Conservation (phyloP, 1,140 invertebrate genomes). For the Macrobrachium rosenbergii region DNA sequence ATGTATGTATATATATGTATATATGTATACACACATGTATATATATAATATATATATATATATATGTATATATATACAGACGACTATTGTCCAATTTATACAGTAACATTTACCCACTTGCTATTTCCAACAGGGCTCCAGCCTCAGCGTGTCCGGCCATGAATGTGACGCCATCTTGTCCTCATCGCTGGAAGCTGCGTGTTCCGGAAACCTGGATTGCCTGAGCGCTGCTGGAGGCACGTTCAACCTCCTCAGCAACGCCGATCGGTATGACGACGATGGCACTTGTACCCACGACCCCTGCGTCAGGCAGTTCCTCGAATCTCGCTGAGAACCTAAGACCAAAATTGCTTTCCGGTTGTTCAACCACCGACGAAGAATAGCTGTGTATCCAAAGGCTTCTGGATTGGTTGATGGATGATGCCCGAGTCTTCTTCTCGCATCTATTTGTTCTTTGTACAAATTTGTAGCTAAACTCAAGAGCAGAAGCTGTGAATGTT, state of each 20-base stretch:
- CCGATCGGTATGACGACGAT: constrained; percentile 29
- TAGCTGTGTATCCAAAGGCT: too few relatives aligned
- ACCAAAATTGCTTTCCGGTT: neutral
- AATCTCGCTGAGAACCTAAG: constrained; percentile 29
- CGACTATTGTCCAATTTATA: too few relatives aligned
- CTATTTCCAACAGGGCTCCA: constrained; percentile 28
- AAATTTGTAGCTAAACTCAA: too few relatives aligned
- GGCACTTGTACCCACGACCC: constrained; percentile 51
- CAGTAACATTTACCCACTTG: neutral
- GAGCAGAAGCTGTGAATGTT: too few relatives aligned
- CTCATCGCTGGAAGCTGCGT: constrained; percentile 43
- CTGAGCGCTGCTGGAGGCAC: constrained; percentile 39
- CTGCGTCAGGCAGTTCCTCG: constrained; percentile 49
- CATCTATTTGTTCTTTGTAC: too few relatives aligned
- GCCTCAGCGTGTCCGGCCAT: constrained; percentile 33
- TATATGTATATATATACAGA: too few relatives aligned
- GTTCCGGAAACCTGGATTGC: constrained; percentile 52
- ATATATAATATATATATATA: neutral
- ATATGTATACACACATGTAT: neutral
- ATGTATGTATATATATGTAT: too few relatives aligned
- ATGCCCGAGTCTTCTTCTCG: too few relatives aligned
- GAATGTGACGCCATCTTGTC: constrained; percentile 52
- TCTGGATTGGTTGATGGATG: too few relatives aligned
- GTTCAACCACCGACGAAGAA: neutral
- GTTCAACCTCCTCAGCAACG: constrained; percentile 39